Evolutionary conservation across 2,113 vertebrate genomes (phyloP), one percentile per base, ranked within the genome.

Genomic region (Anolis sagrei): DNA sequence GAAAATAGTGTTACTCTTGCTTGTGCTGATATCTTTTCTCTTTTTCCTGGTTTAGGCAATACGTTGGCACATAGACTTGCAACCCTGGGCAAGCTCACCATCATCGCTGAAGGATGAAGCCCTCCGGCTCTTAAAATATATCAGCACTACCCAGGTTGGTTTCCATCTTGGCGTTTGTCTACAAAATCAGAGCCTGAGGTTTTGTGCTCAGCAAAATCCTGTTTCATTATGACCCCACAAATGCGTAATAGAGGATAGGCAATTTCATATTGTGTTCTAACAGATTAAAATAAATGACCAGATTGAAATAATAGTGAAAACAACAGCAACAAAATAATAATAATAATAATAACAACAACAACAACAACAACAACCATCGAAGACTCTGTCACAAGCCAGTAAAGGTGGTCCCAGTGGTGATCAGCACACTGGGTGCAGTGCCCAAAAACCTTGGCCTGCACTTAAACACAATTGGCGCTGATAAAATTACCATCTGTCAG

Each of bases 21-120:
- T 76, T 93, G 36, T 39, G 69, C 2, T 13, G 58, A 72, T 83
- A 8, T 64, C 21, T 13, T n/a, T 72, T 34, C 29, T 27, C 8
- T 77, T 44, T 34, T 44, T 83, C 87, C 79, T 16, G 54, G 94
- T 88, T 4, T 92, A 99, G 98, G 62, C 91, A 85, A 86, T 94
- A 68, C 96, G 98, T 73, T 99, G 98, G 98, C 98, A 95, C 54
- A 97, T 99, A 84, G 94, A 97, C 19, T 94, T 99, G 39, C 97
- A 99, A 11, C 98, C 98, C 0, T 99, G 98, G 98, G 98, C 97
- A 85, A 94, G 96, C 85, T 91, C 96, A 64, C 95, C 90, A 34
- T 97, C 90, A 74, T 97, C 97, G 32, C 95, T 99, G 93, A 94
- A 95, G 89, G 97, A 97, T 0, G 98, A 99, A 92, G 98, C 98